Conservation (phyloP, 1,140 invertebrate species). For the Heliothis virescens region DNA sequence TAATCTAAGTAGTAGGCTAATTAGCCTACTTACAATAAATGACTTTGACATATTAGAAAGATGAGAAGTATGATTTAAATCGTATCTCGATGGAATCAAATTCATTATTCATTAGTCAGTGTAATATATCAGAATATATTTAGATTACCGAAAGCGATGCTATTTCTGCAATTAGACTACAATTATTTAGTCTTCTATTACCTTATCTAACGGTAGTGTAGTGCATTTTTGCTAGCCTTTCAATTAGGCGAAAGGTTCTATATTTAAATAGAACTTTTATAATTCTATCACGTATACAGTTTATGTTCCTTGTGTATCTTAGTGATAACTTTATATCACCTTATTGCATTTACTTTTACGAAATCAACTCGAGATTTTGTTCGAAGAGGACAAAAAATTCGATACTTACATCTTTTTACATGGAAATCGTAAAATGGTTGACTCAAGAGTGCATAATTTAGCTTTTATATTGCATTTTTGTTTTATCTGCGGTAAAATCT, state of each 20-base stretch:
- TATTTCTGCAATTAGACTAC: too few species aligned
- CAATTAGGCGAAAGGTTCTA: not conserved
- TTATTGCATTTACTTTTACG: not conserved
- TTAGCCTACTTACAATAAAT: too few species aligned
- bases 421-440: not conserved
- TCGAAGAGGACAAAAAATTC: not conserved
- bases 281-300: slow-evolving; percentile 2
- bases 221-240: not conserved
- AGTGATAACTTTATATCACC: slow-evolving; percentile 27
- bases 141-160: too few species aligned
- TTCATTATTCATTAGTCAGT: too few species aligned
- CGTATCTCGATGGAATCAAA: too few species aligned
- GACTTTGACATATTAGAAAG: too few species aligned
- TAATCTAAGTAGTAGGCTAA: too few species aligned
- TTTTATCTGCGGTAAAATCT: not conserved
- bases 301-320: not conserved
- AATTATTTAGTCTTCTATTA: too few species aligned
- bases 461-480: not conserved
- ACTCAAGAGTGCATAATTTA: not conserved
- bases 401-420: not conserved
- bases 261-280: not conserved
- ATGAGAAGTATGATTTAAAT: too few species aligned
- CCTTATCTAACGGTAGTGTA: too few species aligned
- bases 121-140: too few species aligned
- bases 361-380: not conserved